Evolutionary conservation across 1,140 invertebrate species (phyloP).

Genomic region (Littorina saxatilis): DNA sequence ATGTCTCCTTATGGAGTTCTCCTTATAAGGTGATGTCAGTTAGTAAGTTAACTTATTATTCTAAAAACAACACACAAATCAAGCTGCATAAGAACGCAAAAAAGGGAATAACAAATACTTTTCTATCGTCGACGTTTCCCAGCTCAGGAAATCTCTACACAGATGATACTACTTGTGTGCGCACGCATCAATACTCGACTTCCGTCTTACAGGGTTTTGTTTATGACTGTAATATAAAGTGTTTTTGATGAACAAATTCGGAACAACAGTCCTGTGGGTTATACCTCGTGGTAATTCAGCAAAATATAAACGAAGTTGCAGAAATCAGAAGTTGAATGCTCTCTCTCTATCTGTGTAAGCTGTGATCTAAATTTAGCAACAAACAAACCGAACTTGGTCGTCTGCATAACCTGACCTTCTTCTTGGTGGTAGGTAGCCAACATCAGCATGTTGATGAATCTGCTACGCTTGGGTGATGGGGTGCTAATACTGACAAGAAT

Average conservation of each 20-base stretch:
- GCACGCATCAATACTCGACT: conserved; percentile 18
- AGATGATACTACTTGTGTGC: conserved; percentile 30
- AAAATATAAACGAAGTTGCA: neutral
- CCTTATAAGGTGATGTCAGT: neutral
- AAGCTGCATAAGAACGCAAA: neutral
- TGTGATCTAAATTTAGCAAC: conserved; percentile 12
- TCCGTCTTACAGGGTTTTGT: neutral
- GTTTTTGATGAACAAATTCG: neutral
- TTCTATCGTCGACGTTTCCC: conserved; percentile 33
- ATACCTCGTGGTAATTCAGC: too few species aligned
- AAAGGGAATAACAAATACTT: neutral
- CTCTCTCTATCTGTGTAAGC: neutral
- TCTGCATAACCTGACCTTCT: too few species aligned
- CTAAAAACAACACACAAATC: neutral
- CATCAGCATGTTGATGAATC: too few species aligned
- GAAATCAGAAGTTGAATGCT: too few species aligned
- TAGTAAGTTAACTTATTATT: neutral
- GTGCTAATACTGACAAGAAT: too few species aligned
- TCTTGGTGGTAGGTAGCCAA: too few species aligned
- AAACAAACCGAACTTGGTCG: too few species aligned
- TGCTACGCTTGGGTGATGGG: too few species aligned
- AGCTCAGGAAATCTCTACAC: conserved; percentile 30
- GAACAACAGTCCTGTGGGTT: neutral
- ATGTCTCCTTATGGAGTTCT: too few species aligned
- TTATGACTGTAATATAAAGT: neutral